Percentiles rank a stretch among this genome's conserved stretches.
These are phyloP conservation scores for Ictidomys tridecemlineatus DNA, from an alignment of 2,113 vertebrate species.

Conservation along the genomic window DNA sequence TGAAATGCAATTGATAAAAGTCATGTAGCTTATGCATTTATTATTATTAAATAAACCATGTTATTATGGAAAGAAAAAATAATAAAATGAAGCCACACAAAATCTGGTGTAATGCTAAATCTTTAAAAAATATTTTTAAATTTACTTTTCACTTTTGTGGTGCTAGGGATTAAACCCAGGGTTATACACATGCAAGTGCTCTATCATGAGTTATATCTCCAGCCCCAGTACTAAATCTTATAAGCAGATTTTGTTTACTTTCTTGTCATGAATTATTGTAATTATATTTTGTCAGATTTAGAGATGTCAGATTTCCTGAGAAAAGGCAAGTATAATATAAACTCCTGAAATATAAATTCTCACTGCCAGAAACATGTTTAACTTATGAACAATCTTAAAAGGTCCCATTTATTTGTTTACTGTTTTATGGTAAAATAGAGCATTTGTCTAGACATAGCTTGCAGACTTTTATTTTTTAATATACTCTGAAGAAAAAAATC, in stretches of 20 bases:
- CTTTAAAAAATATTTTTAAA: not conserved
- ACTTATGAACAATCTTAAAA: not conserved
- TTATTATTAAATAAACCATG: too few species aligned
- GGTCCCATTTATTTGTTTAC: not conserved
- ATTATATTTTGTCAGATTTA: not conserved
- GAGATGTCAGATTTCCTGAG: not conserved
- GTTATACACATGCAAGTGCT: not conserved
- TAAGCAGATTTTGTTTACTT: not conserved
- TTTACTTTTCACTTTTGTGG: not conserved
- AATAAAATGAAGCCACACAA: not conserved
- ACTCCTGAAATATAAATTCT: not conserved
- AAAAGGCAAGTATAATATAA: not conserved
- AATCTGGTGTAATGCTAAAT: not conserved
- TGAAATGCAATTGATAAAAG: too few species aligned
- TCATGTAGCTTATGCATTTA: too few species aligned
- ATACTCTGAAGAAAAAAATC: not conserved
- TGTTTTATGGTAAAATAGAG: conserved; percentile 7
- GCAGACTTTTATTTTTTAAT: conserved; percentile 11
- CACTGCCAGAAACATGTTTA: not conserved
- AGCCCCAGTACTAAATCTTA: not conserved
- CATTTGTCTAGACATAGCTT: not conserved
- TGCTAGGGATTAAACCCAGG: not conserved
- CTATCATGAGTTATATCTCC: not conserved
- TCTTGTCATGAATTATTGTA: not conserved
- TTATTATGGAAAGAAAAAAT: not conserved